Evolutionary conservation across 2,797 vertebrate species (phyloP), one percentile per base, ranked within the genome.

Genomic region (Enteromius afrohamiltoni): DNA sequence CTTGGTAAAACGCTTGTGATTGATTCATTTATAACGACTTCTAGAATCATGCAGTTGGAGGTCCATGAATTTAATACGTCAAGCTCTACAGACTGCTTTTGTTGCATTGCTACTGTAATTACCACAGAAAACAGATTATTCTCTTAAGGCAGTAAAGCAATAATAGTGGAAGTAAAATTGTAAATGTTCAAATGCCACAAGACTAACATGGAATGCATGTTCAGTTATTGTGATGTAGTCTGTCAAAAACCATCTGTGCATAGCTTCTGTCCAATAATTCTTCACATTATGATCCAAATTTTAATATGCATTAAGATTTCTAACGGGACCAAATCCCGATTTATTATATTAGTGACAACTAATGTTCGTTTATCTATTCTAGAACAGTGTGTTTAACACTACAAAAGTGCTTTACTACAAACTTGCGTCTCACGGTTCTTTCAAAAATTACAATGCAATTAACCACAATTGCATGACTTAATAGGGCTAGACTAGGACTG

Each of bases 1-100:
- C 98, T 99, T 98, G 95, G 95, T 98, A 98, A 97, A 96, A 97
- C 93, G 94, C 97, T 97, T 97, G 97, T 96, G 94, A 97, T 96
- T 94, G 91, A 94, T 96, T 97, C 96, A 91, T 95, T 95, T 88
- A 83, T 91, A 86, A 29, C 6, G 1, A 9, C 40, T 34, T 65
- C 21, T 4, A 19, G 49, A 17, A 16, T 62, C 60, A 62, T 3
- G 13, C n/a, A 31, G 23, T 64, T 47, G 71, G 49, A 53, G 29
- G 16, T 60, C 55, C n/a, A 55, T 42, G 37, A 45, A 26, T 77
- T 60, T 21, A 47, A 19, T 42, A 74, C 0, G 21, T 23, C 34
- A 34, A 79, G 62, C 31, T 79, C 40, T 14, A 47, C 29, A 26
- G 40, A 47, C 42, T 47, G 58, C 26, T 47, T 29, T 77, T 45